phyloP scores from a whole-genome alignment of 2,797 vertebrate genomes.

The Rhinoraja longicauda region DNA sequence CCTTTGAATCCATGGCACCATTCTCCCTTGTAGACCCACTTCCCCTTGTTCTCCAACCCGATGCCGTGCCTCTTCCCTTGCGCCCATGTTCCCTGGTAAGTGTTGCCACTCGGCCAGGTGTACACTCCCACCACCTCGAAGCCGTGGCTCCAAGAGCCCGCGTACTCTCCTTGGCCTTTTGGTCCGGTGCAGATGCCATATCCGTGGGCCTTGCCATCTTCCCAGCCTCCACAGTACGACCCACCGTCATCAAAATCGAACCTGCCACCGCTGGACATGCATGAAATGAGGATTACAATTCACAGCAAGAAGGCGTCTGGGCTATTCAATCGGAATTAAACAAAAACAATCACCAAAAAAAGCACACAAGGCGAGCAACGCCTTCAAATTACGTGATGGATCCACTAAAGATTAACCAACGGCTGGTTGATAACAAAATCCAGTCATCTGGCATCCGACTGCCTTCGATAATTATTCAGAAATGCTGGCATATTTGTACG shows the following conservation, averaged over 20 bases:
- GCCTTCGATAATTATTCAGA: constrained; percentile 25
- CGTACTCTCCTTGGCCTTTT: constrained; percentile 96
- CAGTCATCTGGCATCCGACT: constrained; percentile 31
- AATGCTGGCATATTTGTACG: constrained; percentile 6
- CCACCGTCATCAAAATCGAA: constrained; percentile 99
- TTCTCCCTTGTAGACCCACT: constrained; percentile 97
- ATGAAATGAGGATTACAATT: constrained; percentile 96
- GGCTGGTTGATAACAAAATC: constrained; percentile 8
- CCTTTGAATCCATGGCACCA: constrained; percentile 98
- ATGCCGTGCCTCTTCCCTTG: constrained; percentile 96
- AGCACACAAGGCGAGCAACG: not conserved
- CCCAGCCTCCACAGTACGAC: constrained; percentile 99
- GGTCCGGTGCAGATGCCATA: constrained; percentile 97
- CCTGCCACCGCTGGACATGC: constrained; percentile 99
- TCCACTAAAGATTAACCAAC: constrained; percentile 14
- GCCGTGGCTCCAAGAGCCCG: constrained; percentile 93
- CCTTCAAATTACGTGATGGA: not conserved
- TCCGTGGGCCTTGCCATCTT: constrained; percentile 97
- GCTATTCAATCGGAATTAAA: constrained; percentile 24
- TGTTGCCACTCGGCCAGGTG: constrained; percentile 98
- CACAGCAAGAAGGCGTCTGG: constrained; percentile 43
- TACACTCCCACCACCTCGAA: constrained; percentile 97
- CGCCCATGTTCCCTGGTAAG: constrained; percentile 96
- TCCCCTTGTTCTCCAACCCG: constrained; percentile 93
- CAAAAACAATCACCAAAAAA: constrained; percentile 18